Base-by-base conservation (phyloP, 1,140 invertebrate genomes). In the Heliconius himera region DNA sequence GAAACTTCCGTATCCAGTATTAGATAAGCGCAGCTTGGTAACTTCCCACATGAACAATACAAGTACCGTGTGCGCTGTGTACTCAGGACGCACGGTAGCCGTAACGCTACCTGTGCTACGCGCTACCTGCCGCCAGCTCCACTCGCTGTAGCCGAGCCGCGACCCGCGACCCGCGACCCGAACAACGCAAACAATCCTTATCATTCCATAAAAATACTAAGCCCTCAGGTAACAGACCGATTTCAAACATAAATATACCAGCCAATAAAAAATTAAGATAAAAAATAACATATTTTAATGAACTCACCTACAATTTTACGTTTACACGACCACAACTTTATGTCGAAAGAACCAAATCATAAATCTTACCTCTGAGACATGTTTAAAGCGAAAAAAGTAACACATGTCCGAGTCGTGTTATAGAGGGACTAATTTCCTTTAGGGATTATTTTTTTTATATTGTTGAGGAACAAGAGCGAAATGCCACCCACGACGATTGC, bases 341-440 rank as follows among this genome's bases (percentile, higher is more conserved):
- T 89, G 87, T 88, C 85, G 83, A 88, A 87, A 85, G 85, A 89
- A 86, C 82, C 84, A 82, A 86, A 83, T 85, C 87, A 93, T 93
- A 94, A 94, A 94, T 93, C 91, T 93, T 89, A 81, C 78, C 79
- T 83, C 81, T 80, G 77, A 82, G 87, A 87, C 89, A 88, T 87
- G 84, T 90, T 91, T 89, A 91, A 91, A 90, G 91, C 88, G 91
- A 93, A 94, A 93, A 93, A 93, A 92, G 90, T 93, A 93, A 94
- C 92, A 93, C 90, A 90, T 93, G 90, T 93, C 93, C 87, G 85
- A 88, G 81, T 82, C 84, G 85, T 92, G 91, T 94, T 93, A 91
- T 93, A 94, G 88, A 92, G 89, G 88, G 90, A 91, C 93, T 94
- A 94, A 94, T 94, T 94, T 93, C 87, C 86, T 92, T 91, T 87